Conservation (phyloP, 2,113 vertebrate genomes). For the Protomyctophum bolini region DNA sequence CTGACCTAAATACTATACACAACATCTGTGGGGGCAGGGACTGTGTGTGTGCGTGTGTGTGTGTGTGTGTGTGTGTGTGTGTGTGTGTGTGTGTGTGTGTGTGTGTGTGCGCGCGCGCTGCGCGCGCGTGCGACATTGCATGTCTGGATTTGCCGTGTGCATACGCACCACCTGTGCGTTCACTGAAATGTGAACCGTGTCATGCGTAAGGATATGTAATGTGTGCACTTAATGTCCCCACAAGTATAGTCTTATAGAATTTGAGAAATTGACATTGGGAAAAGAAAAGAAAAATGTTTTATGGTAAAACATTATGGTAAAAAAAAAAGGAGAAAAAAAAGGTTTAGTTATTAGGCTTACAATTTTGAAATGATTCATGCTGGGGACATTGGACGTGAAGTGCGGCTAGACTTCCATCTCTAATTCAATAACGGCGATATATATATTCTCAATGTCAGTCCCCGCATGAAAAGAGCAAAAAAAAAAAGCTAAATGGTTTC, state of each 20-base stretch:
- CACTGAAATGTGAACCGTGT: conserved; percentile 3
- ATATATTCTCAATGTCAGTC: conserved; percentile 54
- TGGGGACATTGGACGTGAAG: too few relatives aligned
- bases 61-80: not conserved
- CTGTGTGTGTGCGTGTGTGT: conserved; percentile 15
- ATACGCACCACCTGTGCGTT: not conserved
- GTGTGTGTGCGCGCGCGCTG: too few relatives aligned
- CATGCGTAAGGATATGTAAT: conserved; percentile 1
- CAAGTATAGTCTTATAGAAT: too few relatives aligned
- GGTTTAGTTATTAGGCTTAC: too few relatives aligned
- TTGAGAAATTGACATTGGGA: too few relatives aligned
- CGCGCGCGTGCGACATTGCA: not conserved
- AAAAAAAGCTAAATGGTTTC: not conserved
- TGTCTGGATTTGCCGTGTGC: not conserved
- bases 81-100: conserved; percentile 6
- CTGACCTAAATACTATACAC: conserved; percentile 72
- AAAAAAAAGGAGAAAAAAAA: too few relatives aligned
- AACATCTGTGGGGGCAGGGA: conserved; percentile 70
- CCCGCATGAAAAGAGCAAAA: conserved; percentile 17
- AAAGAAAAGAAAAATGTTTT: too few relatives aligned
- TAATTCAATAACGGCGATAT: conserved; percentile 20
- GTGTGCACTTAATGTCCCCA: not conserved
- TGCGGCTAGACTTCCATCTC: conserved; percentile 45
- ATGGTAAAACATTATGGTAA: too few relatives aligned
- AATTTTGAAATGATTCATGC: too few relatives aligned